Evolutionary conservation across 1,140 invertebrate genomes (phyloP).

Genomic region (Drosophila parvula): DNA sequence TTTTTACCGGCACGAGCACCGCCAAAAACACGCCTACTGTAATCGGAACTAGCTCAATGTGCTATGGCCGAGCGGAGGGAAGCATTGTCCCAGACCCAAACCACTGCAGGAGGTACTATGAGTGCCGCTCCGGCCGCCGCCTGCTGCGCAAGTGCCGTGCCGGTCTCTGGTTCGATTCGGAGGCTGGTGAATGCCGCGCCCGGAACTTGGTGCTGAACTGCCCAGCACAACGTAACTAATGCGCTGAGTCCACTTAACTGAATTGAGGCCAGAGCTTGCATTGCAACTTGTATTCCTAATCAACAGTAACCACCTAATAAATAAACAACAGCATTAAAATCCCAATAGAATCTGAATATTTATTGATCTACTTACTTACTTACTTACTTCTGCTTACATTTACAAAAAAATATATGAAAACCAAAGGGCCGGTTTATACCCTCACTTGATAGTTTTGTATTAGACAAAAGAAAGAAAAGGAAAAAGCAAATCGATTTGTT

Average conservation of each 20-base stretch:
- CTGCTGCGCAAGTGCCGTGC: constrained; percentile 30
- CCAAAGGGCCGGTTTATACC: too few relatives aligned
- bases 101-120: constrained; percentile 56
- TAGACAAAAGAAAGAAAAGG: too few relatives aligned
- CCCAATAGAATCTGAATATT: background rate
- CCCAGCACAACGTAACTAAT: constrained; percentile 57
- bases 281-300: constrained; percentile 27
- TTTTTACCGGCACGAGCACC: constrained; percentile 11
- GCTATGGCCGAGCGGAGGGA: constrained; percentile 34
- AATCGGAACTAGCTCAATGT: constrained; percentile 24
- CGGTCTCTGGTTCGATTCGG: constrained; percentile 60
- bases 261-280: constrained; percentile 6
- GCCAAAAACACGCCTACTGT: background rate
- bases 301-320: constrained; percentile 41
- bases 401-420: too few relatives aligned
- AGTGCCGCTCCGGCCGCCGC: constrained; percentile 41
- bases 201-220: constrained; percentile 50
- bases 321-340: constrained; percentile 44
- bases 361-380: background rate
- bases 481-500: too few relatives aligned
- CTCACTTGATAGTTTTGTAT: too few relatives aligned
- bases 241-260: background rate
- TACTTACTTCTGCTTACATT: background rate
- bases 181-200: constrained; percentile 38
- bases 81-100: constrained; percentile 40